A percentile compares a stretch with the other conserved stretches of the same genome.
These are phyloP conservation scores for Folsomia candida DNA, from an alignment of 2,888 invertebrate genomes.

Conservation along the genomic window DNA sequence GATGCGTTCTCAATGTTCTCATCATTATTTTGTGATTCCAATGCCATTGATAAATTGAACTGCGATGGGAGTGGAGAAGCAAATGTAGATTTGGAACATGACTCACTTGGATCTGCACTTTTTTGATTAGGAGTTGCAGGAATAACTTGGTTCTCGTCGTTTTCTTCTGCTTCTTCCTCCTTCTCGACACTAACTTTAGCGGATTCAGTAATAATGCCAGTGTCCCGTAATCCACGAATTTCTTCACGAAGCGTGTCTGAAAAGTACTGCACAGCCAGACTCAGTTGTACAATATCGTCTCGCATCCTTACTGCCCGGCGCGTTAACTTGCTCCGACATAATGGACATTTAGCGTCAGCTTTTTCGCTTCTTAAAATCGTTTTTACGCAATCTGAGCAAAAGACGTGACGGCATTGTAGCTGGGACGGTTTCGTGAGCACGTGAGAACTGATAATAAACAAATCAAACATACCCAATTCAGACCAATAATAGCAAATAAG, in stretches of 20 bases:
- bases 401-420: slow-evolving; percentile 39
- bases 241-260: background rate
- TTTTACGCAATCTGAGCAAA: slow-evolving; percentile 32
- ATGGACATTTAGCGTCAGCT: slow-evolving; percentile 27
- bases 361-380: background rate
- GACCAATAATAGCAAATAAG: background rate
- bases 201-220: no score
- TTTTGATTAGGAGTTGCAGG: no score
- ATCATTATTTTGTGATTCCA: no score
- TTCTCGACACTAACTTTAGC: no score
- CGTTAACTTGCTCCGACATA: slow-evolving; percentile 28
- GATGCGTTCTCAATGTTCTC: background rate
- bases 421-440: slow-evolving; percentile 25
- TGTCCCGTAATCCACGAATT: no score
- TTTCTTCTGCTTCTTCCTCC: no score
- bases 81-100: no score
- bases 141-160: no score
- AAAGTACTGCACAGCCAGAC: background rate
- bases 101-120: no score
- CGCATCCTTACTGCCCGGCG: slow-evolving; percentile 16
- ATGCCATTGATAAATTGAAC: no score
- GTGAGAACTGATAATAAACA: slow-evolving; percentile 1
- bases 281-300: slow-evolving; percentile 31
- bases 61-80: no score
- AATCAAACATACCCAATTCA: slow-evolving; percentile 5